Evolutionary conservation across 2,797 vertebrate species (phyloP).

Genomic region (Rhinoraja longicauda): DNA sequence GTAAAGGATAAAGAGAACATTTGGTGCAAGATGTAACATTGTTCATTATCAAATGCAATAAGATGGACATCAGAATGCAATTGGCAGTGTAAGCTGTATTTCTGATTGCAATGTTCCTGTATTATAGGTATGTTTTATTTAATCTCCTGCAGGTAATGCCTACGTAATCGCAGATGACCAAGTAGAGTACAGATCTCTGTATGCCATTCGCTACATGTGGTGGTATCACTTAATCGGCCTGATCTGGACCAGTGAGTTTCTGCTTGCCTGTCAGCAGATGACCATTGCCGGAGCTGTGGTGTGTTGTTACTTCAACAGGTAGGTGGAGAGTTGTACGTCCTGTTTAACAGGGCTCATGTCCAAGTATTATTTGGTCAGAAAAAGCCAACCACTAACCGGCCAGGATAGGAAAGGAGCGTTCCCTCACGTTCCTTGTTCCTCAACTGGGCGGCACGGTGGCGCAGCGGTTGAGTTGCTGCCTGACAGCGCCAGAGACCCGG

Average conservation of each 20-base stretch:
- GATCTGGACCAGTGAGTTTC: slow-evolving; percentile 66
- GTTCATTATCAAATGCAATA: background rate
- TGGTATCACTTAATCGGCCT: slow-evolving; percentile 68
- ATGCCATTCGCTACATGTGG: slow-evolving; percentile 59
- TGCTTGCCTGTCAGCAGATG: slow-evolving; percentile 65
- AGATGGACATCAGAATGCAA: background rate
- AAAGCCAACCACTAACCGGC: background rate
- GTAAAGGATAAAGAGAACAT: too few relatives aligned
- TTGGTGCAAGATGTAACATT: too few relatives aligned
- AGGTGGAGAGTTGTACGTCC: background rate
- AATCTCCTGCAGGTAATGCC: slow-evolving; percentile 51
- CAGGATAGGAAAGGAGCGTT: background rate
- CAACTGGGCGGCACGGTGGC: too few relatives aligned
- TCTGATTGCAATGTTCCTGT: background rate
- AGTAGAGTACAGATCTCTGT: slow-evolving; percentile 60
- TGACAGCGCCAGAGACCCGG: too few relatives aligned
- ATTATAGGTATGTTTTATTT: background rate
- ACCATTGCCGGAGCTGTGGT: slow-evolving; percentile 57
- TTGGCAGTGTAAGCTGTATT: background rate
- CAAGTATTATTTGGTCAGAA: background rate
- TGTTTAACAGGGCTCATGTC: background rate
- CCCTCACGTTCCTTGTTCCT: too few relatives aligned
- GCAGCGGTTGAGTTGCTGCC: too few relatives aligned
- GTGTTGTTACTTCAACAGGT: slow-evolving; percentile 64
- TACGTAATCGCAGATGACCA: slow-evolving; percentile 52